phyloP scores from a whole-genome alignment of 2,113 vertebrate species.

The Narcine bancroftii region DNA sequence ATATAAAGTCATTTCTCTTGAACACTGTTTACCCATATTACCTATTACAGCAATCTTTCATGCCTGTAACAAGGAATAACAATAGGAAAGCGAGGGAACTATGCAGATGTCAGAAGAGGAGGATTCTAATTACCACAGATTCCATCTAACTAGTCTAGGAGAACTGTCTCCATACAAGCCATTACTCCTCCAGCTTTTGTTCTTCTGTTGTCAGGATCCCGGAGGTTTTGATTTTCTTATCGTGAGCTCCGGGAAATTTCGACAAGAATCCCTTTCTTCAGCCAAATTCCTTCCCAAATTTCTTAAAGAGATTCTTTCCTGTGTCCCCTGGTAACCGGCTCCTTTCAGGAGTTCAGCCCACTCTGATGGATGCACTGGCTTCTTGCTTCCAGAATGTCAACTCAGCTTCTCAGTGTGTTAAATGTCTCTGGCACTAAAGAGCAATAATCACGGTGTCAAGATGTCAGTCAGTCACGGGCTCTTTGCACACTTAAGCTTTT shows the following conservation, averaged over 20 bases:
- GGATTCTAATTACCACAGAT: slow-evolving; percentile 56
- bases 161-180: slow-evolving; percentile 49
- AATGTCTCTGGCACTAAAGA: slow-evolving; percentile 5
- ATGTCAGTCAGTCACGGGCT: slow-evolving; percentile 17
- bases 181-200: slow-evolving; percentile 55
- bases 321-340: slow-evolving; percentile 74
- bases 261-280: slow-evolving; percentile 57
- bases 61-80: slow-evolving; percentile 23
- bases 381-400: background rate
- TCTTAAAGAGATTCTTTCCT: slow-evolving; percentile 68
- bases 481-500: slow-evolving; percentile 30
- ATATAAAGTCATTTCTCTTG: slow-evolving; percentile 31
- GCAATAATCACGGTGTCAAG: slow-evolving; percentile 25
- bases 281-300: slow-evolving; percentile 64
- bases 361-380: background rate
- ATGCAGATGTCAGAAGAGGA: slow-evolving; percentile 45
- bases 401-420: slow-evolving; percentile 30
- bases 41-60: slow-evolving; percentile 35
- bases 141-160: slow-evolving; percentile 54
- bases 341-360: slow-evolving; percentile 44
- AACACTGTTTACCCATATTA: slow-evolving; percentile 18
- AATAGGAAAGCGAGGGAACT: slow-evolving; percentile 51
- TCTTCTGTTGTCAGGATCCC: slow-evolving; percentile 60
- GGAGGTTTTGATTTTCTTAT: slow-evolving; percentile 54
- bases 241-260: slow-evolving; percentile 62